A percentile compares a stretch with the other conserved stretches of the same genome.
Conservation (phyloP, 2,113 vertebrate species). For the Oryzias javanicus region DNA sequence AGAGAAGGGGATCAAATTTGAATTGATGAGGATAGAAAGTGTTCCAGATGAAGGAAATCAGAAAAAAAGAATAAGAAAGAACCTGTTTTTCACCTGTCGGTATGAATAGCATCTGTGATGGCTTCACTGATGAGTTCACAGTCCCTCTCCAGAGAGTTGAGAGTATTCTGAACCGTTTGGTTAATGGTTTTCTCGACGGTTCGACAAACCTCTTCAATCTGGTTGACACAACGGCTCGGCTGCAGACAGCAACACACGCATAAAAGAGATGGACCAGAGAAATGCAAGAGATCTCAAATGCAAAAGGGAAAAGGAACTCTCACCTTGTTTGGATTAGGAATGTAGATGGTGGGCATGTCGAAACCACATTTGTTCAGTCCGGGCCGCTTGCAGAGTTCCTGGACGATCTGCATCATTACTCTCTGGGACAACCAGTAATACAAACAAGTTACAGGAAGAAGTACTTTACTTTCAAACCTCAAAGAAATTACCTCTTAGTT, state of each 20-base stretch:
- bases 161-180: conserved; percentile 82
- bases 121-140: conserved; percentile 78
- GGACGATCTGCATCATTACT: conserved; percentile 87
- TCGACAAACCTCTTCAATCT: conserved; percentile 81
- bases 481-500: no score
- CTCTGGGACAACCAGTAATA: conserved; percentile 61
- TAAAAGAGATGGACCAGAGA: neutral
- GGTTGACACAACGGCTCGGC: conserved; percentile 83
- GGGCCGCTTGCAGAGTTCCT: conserved; percentile 83
- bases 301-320: neutral
- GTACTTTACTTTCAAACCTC: neutral
- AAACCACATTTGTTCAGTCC: conserved; percentile 86
- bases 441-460: neutral
- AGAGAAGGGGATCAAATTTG: no score
- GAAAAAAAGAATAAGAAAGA: neutral
- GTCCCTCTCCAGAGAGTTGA: conserved; percentile 83
- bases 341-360: conserved; percentile 85
- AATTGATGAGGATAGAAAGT: no score
- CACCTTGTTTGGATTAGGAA: conserved; percentile 80
- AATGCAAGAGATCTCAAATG: neutral
- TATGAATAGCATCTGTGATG: conserved; percentile 59
- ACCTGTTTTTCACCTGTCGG: conserved; percentile 66
- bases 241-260: conserved; percentile 24
- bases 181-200: conserved; percentile 84
- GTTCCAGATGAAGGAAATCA: neutral